Conservation (phyloP, 2,888 invertebrate genomes). For the Cloeon dipterum region DNA sequence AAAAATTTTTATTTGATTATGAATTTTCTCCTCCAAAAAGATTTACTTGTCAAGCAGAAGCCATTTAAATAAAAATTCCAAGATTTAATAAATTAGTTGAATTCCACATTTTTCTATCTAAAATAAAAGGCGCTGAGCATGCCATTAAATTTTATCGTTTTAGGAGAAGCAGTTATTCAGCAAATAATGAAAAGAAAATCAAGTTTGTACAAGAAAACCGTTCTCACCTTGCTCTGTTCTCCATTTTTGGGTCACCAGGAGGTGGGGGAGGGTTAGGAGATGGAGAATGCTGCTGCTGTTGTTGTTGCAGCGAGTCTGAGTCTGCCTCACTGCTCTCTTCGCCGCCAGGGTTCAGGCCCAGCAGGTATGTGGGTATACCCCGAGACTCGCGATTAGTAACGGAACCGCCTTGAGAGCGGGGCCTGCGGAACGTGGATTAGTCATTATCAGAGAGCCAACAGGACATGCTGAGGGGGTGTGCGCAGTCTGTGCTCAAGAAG, state of each 20-base stretch:
- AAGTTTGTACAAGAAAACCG: too few species aligned
- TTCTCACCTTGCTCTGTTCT: conserved; percentile 13
- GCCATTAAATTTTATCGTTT: too few species aligned
- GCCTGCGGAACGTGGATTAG: too few species aligned
- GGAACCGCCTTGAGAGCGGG: background rate
- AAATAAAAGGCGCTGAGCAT: too few species aligned
- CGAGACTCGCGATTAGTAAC: conserved; percentile 1
- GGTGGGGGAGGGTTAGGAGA: conserved; percentile 10
- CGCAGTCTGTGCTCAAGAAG: too few species aligned
- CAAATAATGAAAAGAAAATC: background rate
- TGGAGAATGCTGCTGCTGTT: conserved; percentile 8
- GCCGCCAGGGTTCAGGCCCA: conserved; percentile 8
- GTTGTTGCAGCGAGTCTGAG: conserved; percentile 9
- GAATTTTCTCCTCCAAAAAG: too few species aligned
- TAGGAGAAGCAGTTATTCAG: too few species aligned
- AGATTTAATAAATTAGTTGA: background rate
- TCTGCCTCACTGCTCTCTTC: conserved; percentile 11
- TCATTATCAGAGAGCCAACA: too few species aligned
- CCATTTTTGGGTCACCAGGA: conserved; percentile 9
- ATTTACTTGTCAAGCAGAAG: too few species aligned
- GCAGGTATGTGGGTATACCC: conserved; percentile 11
- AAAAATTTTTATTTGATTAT: too few species aligned
- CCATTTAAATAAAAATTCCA: too few species aligned
- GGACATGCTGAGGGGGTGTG: too few species aligned
- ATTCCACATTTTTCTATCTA: background rate